Base-by-base conservation (phyloP, 2,888 invertebrate genomes). In the Pristionchus exspectatus region DNA sequence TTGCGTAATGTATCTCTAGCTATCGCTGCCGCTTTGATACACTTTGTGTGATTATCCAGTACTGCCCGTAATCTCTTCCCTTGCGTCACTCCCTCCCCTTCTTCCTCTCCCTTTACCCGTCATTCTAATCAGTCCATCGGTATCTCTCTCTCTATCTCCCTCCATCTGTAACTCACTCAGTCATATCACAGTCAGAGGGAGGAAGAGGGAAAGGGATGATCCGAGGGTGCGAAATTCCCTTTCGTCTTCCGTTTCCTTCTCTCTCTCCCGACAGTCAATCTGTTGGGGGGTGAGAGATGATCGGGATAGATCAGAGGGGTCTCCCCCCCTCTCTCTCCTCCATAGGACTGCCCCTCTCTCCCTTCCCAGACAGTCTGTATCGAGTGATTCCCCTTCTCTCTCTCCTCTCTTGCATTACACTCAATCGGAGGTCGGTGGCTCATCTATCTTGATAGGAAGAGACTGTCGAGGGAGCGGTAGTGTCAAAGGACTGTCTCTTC, bases 11-110 rank as follows among this genome's bases (percentile, higher is more conserved):
- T 30, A 27, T 33, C 63, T 38, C 56, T 59, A 56, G 59, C 59
- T 21, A 59, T 85, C 50, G n/a, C 81, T 81, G 50, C 81, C 81
- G 44, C 81, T 81, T 81, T 81, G 81, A 81, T 81, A 81, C 81
- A 81, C n/a, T 81, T 24, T 81, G 50, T 81, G 81, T 81, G 50
- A 81, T 81, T 27, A 81, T 81, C 50, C 81, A 74, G 74, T 74
- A 74, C 50, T 81, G 10, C 16, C 27, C n/a, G 24, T 81, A 81
- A 81, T 81, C 81, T 44, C 74, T 44, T 54, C 38, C 50, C 81
- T 81, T 81, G 27, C 81, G 81, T 81, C 50, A 81, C n/a, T 27
- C 27, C 16, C 33, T 30, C 33, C 33, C 72, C 14, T 24, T 9
- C 16, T 33, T 72, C 69, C 30, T 66, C 66, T 9, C 66, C 10